phyloP scores from a whole-genome alignment of 1,140 invertebrate genomes.

The Saccostrea glomerata region DNA sequence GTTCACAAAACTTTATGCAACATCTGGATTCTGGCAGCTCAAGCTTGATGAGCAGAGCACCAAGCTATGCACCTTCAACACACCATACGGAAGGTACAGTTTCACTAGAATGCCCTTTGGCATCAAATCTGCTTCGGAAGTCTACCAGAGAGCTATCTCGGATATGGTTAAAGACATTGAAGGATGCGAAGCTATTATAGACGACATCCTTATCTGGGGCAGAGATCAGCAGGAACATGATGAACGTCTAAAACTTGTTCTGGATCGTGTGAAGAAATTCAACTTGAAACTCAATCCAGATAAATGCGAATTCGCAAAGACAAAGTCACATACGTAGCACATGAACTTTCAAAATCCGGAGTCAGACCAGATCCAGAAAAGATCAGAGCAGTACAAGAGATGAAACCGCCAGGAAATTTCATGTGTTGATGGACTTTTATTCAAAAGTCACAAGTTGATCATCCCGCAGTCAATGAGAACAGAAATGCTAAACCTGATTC shows the following conservation, averaged over 20 bases:
- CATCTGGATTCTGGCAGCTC: too few relatives aligned
- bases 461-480: too few relatives aligned
- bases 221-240: constrained; percentile 48
- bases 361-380: constrained; percentile 46
- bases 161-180: constrained; percentile 10
- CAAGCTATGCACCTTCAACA: constrained; percentile 68
- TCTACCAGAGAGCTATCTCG: constrained; percentile 49
- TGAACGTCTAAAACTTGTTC: constrained; percentile 44
- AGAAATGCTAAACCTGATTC: too few relatives aligned
- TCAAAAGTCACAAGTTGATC: too few relatives aligned
- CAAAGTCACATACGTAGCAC: constrained; percentile 48
- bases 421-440: too few relatives aligned
- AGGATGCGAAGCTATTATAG: constrained; percentile 20
- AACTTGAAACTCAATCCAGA: constrained; percentile 36
- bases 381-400: constrained; percentile 48
- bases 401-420: constrained; percentile 38
- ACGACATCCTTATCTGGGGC: constrained; percentile 49
- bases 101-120: constrained; percentile 78
- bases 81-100: constrained; percentile 27
- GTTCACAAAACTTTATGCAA: constrained; percentile 51
- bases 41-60: too few relatives aligned
- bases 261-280: too few relatives aligned
- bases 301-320: constrained; percentile 24
- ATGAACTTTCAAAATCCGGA: constrained; percentile 27
- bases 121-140: constrained; percentile 51